A percentile compares a stretch with the other conserved stretches of the same genome.
phyloP scores from a whole-genome alignment of 2,113 vertebrate species.

The Neomonachus schauinslandi region DNA sequence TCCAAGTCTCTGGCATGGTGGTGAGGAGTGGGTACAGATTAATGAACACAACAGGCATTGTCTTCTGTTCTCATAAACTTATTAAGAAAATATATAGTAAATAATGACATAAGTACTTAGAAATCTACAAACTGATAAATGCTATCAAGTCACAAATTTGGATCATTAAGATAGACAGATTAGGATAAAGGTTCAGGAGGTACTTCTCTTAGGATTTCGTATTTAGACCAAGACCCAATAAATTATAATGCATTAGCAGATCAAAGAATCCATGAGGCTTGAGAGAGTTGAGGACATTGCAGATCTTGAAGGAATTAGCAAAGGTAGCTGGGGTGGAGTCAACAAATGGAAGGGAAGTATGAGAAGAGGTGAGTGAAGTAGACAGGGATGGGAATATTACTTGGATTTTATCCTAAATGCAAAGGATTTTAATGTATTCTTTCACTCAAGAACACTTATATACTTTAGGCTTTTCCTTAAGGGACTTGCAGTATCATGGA shows the following conservation, averaged over 20 bases:
- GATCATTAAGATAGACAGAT: neutral
- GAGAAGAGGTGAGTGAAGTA: neutral
- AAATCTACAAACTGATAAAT: neutral
- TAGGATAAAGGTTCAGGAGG: neutral
- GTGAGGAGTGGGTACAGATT: neutral
- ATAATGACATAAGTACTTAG: neutral
- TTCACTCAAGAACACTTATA: neutral
- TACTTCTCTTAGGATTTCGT: neutral
- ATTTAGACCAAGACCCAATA: neutral
- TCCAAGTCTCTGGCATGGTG: neutral
- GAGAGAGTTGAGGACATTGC: neutral
- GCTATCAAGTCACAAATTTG: neutral
- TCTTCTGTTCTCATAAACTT: constrained; percentile 28
- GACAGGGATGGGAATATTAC: neutral
- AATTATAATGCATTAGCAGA: neutral
- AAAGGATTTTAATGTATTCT: neutral
- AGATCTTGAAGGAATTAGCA: neutral
- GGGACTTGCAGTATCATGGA: neutral
- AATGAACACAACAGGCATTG: neutral
- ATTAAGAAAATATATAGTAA: constrained; percentile 8
- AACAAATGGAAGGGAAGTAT: neutral
- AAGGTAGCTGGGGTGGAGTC: neutral
- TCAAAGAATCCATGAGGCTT: neutral
- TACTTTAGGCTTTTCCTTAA: neutral
- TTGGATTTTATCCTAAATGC: neutral